Conservation (phyloP, 2,888 invertebrate species). For the Eulithis testata region DNA sequence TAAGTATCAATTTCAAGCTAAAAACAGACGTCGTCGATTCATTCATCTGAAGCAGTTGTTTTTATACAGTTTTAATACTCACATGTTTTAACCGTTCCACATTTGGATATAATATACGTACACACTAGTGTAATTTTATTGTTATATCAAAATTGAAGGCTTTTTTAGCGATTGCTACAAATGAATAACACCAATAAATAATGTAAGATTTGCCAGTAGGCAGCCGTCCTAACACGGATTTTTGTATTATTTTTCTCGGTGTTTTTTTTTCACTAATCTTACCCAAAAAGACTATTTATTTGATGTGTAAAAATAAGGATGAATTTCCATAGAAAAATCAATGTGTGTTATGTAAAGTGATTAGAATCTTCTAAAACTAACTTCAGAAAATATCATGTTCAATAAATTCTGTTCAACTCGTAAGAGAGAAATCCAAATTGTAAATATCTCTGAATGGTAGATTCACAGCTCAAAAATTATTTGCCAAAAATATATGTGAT, state of each 20-base stretch:
- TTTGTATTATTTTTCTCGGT: constrained; percentile 51
- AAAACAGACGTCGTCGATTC: too few relatives aligned
- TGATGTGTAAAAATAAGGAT: background rate
- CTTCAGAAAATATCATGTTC: background rate
- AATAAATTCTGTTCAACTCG: background rate
- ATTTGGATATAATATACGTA: constrained; percentile 54
- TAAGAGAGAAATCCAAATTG: constrained; percentile 26
- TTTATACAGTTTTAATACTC: constrained; percentile 74
- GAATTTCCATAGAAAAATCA: background rate
- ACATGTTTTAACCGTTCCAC: constrained; percentile 71
- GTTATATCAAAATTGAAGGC: constrained; percentile 30
- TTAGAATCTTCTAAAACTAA: too few relatives aligned
- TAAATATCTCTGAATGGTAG: constrained; percentile 28
- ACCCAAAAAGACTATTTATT: background rate
- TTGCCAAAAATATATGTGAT: constrained; percentile 82
- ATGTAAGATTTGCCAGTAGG: constrained; percentile 66
- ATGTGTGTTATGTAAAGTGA: constrained; percentile 2
- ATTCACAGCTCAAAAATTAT: constrained; percentile 71
- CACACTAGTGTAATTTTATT: constrained; percentile 12
- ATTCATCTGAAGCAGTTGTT: constrained; percentile 48
- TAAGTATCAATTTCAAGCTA: too few relatives aligned
- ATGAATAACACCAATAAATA: constrained; percentile 73
- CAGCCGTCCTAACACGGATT: constrained; percentile 73
- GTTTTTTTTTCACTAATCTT: constrained; percentile 30
- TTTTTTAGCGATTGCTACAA: constrained; percentile 52